Base-by-base conservation (phyloP, 2,113 vertebrate species). In the Fulica atra region DNA sequence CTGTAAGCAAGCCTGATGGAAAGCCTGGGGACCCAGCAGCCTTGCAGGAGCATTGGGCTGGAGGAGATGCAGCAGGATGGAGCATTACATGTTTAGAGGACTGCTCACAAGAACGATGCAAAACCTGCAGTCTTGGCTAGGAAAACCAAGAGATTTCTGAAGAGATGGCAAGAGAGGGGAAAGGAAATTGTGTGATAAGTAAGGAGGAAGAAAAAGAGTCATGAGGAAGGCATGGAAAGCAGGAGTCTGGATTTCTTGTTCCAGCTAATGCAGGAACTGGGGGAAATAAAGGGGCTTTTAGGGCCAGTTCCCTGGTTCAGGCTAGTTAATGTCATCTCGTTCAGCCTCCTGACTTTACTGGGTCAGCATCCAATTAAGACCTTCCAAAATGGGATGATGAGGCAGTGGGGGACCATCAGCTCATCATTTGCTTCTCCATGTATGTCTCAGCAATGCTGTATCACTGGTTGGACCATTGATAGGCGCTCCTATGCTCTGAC, bases 301-400 rank as follows among this genome's bases (percentile, higher is more conserved):
- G 42, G 24, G 21, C 7, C 20, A 3, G 9, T 74, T 88, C 36
- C 9, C 33, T 85, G 31, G 7, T 35, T 86, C 50, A 46, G 28
- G 4, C 13, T 38, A 70, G 9, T 36, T 9, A 3, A 3, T 1
- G 7, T 29, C 65, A 90, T 7, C 23, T 79, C 48, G 42, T 65
- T 24, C 42, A 64, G 13, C 14, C 36, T 54, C 4, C 51, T 35
- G 17, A 0, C 0, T 0, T 40, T 19, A 31, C 16, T 7, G 65
- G 13, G 11, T 59, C 48, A 64, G 23, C 46, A 46, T 9, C 50
- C 17, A 26, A 6, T 50, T 9, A 16, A n/a, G 28, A 18, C 19
- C 36, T 16, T 81, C 72, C 33, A 36, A 31, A 66, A 20, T 2
- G n/a, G 19, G 24, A 4, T 35, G 31, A 23, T 20, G 59, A 19